Conservation (phyloP, 2,113 vertebrate species). For the Pseudorectes ferrugineus region DNA sequence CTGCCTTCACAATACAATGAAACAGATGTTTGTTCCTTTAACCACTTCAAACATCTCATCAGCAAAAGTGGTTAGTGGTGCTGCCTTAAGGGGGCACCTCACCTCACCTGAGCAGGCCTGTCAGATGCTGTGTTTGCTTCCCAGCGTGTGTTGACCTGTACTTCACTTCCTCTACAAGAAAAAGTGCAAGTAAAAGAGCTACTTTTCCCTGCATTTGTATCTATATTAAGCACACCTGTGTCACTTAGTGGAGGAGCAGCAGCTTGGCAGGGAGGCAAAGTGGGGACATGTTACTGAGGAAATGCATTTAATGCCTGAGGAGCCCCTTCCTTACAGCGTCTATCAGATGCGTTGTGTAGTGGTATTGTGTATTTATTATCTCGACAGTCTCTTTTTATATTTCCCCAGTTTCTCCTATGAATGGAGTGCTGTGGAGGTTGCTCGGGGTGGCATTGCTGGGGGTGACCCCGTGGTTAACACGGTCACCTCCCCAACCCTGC, state of each 20-base stretch:
- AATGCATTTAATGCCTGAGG: background rate
- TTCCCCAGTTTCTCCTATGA: accelerated
- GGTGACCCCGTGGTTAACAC: accelerated
- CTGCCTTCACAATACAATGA: accelerated
- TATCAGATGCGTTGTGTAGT: background rate
- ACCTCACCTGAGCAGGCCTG: accelerated
- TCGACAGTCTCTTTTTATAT: accelerated
- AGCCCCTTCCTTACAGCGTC: accelerated
- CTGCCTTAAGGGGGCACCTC: accelerated
- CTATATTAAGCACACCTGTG: background rate
- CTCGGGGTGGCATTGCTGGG: too few relatives aligned
- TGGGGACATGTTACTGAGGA: accelerated
- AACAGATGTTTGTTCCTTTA: background rate
- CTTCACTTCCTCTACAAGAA: background rate
- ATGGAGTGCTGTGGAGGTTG: background rate
- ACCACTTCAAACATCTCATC: background rate
- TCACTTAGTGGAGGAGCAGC: background rate
- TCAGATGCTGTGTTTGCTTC: background rate
- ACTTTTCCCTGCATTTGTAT: accelerated
- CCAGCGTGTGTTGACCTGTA: accelerated
- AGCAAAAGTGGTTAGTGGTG: background rate
- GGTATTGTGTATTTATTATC: accelerated
- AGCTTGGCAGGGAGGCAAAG: background rate
- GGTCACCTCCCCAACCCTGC: background rate
- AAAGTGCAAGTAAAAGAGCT: background rate